Percentiles rank a stretch among this genome's conserved stretches.
Evolutionary conservation across 2,113 vertebrate genomes (phyloP).

Genomic region (Vimba vimba): DNA sequence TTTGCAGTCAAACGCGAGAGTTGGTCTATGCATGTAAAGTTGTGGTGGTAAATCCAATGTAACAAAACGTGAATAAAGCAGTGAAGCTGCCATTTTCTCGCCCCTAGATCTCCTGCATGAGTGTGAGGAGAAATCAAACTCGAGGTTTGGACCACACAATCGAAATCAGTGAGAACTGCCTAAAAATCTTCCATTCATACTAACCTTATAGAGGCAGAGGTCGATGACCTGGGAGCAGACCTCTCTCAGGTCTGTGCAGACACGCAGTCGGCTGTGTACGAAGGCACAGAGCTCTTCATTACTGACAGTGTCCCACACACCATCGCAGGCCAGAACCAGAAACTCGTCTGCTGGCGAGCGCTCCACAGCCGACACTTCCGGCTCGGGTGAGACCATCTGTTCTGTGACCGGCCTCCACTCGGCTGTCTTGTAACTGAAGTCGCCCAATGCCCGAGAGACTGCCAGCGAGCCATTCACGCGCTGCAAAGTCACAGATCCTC

Average conservation of each 20-base stretch:
- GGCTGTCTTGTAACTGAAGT: constrained; percentile 82
- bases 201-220: constrained; percentile 84
- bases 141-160: no score
- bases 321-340: constrained; percentile 82
- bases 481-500: constrained; percentile 78
- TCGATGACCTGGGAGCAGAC: constrained; percentile 82
- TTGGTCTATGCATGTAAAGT: not conserved
- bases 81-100: not conserved
- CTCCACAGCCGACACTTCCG: constrained; percentile 78
- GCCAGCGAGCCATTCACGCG: constrained; percentile 83
- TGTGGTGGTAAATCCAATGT: constrained; percentile 21
- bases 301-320: constrained; percentile 82
- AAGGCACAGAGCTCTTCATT: constrained; percentile 79
- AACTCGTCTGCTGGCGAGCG: constrained; percentile 80
- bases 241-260: constrained; percentile 79
- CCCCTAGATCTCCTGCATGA: not conserved
- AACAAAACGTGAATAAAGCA: not conserved
- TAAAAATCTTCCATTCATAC: constrained; percentile 21
- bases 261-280: constrained; percentile 76
- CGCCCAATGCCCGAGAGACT: constrained; percentile 81
- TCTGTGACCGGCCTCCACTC: constrained; percentile 74
- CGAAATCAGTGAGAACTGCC: not conserved
- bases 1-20: constrained; percentile 31
- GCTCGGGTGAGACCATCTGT: constrained; percentile 84
- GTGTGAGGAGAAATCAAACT: not conserved